Evolutionary conservation across 2,797 vertebrate species (phyloP).

Genomic region (Potorous gilbertii): DNA sequence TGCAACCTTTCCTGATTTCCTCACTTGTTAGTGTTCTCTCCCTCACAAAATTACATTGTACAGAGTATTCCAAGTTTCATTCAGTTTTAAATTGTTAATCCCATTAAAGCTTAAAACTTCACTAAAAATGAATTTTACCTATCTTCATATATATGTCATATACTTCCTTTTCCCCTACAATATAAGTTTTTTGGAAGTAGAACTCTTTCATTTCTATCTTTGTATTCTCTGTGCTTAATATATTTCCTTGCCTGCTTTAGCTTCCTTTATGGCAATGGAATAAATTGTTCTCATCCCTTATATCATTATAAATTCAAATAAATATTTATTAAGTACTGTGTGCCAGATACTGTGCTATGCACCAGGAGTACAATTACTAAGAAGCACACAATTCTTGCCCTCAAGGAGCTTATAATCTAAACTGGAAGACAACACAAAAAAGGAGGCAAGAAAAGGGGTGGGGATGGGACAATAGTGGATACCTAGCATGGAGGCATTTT

Average conservation of each 20-base stretch:
- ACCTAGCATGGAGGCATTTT: not conserved
- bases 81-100: not conserved
- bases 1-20: not conserved
- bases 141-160: not conserved
- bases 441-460: no score
- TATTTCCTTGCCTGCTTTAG: not conserved
- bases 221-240: not conserved
- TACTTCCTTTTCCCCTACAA: not conserved
- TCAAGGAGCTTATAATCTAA: not conserved
- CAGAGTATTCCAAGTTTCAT: not conserved
- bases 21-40: not conserved
- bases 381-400: not conserved
- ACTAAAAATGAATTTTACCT: not conserved
- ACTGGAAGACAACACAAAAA: not conserved
- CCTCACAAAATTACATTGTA: not conserved
- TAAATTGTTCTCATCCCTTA: not conserved
- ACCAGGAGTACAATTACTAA: not conserved
- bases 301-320: not conserved
- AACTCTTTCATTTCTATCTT: not conserved
- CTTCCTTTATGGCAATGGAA: not conserved
- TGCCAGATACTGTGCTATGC: not conserved
- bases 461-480: not conserved
- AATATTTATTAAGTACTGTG: not conserved
- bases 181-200: not conserved
- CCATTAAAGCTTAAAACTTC: not conserved